These are phyloP conservation scores for Mythimna vitellina DNA, from an alignment of 2,888 invertebrate genomes.

Conservation along the genomic window DNA sequence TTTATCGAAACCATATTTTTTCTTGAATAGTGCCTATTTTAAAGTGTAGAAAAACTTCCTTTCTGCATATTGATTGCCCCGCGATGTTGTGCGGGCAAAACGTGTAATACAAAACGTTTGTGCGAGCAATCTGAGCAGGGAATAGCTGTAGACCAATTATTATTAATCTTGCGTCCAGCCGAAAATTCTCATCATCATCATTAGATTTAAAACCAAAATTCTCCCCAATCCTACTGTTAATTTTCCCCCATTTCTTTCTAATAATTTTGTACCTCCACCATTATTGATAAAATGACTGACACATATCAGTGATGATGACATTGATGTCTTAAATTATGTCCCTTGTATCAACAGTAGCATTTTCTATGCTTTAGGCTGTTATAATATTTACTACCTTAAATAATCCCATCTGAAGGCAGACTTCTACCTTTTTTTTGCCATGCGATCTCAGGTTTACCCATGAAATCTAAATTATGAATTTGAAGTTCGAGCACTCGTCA, in stretches of 20 bases:
- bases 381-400: not conserved
- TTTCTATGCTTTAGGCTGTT: not conserved
- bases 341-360: not conserved
- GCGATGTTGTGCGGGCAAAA: not conserved
- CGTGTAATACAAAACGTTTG: not conserved
- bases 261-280: no score
- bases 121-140: not conserved
- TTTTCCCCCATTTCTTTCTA: not conserved
- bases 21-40: not conserved
- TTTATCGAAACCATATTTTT: not conserved
- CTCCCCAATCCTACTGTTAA: no score
- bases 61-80: not conserved
- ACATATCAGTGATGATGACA: no score
- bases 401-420: not conserved
- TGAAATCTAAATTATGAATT: not conserved
- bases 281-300: no score
- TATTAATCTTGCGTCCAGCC: not conserved
- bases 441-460: not conserved
- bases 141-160: not conserved
- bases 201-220: not conserved
- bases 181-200: slow-evolving; percentile 10
- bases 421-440: no score
- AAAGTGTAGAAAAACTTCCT: not conserved
- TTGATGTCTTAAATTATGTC: no score
- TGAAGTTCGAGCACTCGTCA: not conserved